Evolutionary conservation across 2,888 invertebrate genomes (phyloP), one percentile per base, ranked within the genome.

Genomic region (Plagodis pulveraria): DNA sequence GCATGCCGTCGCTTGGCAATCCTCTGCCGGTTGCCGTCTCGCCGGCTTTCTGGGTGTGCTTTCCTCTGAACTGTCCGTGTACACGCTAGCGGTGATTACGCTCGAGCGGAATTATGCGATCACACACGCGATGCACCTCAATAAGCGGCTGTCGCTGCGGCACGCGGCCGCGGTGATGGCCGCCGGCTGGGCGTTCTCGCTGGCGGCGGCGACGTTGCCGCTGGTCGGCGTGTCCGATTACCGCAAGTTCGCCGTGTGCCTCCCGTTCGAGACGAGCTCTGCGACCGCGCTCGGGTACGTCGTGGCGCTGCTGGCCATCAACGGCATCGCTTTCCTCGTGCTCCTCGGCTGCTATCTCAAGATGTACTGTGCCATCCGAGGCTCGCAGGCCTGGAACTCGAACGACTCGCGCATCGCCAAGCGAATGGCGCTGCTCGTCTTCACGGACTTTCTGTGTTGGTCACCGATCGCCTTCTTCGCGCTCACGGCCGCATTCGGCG

Each of bases 371-470:
- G 98, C 98, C 56, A 98, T 99, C 70, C 94, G 98, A n/a, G 98
- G 98, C 59, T 98, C 98, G 71, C 97, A 98, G 84, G 98, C 98
- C 0, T 99, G 99, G 99, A 99, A 99, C 86, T 98, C 98, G 5
- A 99, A 99, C 87, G 99, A 99, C 86, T 98, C 98, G 8, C 94
- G 98, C 54, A 98, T 99, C 72, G 99, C 99, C 45, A 98, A 98
- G 86, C 94, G 98, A 43, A 99, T 99, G 99, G 98, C 99, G 0
- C 89, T 99, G 45, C 93, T 99, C 57, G 99, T 99, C 4, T 98
- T 99, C 85, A 99, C 99, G 0, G 99, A 99, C 86, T 98, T 99
- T 80, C 93, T 99, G 48, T 99, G 99, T 91, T 99, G 99, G 99
- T 98, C 98, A 5, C 99, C 99, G 0, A 98, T 99, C 66, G 98